A percentile compares a stretch with the other conserved stretches of the same genome.
Evolutionary conservation across 2,113 vertebrate species (phyloP).

Genomic region (Xiphorhynchus elegans): DNA sequence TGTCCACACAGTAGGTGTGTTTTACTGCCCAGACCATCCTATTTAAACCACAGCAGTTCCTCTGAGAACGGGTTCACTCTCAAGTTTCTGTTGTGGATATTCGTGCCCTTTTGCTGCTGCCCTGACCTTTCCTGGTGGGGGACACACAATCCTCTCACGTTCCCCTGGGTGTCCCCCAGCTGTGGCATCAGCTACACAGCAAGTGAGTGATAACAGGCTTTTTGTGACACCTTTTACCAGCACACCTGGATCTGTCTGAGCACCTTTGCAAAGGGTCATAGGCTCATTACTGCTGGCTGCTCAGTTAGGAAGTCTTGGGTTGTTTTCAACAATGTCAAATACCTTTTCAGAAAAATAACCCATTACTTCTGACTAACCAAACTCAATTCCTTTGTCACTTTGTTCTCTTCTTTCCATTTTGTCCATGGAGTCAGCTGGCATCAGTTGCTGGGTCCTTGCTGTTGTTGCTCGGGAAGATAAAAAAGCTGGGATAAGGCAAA

Average conservation of each 20-base stretch:
- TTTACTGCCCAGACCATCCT: neutral
- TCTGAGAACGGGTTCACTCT: neutral
- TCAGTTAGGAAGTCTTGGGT: neutral
- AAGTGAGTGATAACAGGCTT: neutral
- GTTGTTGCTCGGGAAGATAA: neutral
- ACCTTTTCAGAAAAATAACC: neutral
- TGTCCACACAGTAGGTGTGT: neutral
- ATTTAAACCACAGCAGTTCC: neutral
- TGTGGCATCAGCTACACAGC: neutral
- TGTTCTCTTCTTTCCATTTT: neutral
- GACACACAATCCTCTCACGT: fast-evolving
- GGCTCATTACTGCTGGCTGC: neutral
- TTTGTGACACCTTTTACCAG: neutral
- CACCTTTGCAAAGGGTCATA: neutral
- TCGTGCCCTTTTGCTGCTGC: neutral
- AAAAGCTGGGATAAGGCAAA: neutral
- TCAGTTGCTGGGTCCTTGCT: neutral
- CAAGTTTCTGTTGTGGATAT: neutral
- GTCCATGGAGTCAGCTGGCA: neutral
- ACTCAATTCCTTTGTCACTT: neutral
- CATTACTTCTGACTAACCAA: neutral
- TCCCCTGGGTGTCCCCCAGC: fast-evolving
- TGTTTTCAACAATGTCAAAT: neutral
- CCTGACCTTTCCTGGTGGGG: neutral
- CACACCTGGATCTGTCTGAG: neutral